A percentile compares a stretch with the other conserved stretches of the same genome.
Evolutionary conservation across 1,140 invertebrate genomes (phyloP).

Genomic region (Halesus radiatus): DNA sequence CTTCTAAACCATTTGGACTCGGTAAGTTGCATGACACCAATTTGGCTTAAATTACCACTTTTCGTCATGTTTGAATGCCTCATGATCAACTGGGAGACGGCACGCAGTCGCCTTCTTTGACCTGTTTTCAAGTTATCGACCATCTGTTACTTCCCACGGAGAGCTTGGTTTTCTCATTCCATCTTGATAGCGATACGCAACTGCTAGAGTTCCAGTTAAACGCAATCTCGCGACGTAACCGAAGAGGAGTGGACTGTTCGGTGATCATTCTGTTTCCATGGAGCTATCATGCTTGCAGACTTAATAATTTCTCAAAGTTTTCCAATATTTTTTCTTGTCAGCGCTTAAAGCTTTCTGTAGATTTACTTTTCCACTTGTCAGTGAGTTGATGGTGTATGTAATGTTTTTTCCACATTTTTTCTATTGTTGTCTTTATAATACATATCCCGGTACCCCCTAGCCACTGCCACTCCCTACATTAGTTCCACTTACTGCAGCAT

Average conservation of each 20-base stretch:
- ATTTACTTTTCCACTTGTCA: slow-evolving; percentile 51
- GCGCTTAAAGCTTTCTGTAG: slow-evolving; percentile 56
- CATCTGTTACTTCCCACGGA: slow-evolving; percentile 2
- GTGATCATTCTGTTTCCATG: slow-evolving; percentile 49
- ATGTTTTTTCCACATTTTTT: slow-evolving; percentile 49
- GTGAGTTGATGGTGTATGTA: slow-evolving; percentile 46
- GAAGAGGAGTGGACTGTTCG: slow-evolving; percentile 23
- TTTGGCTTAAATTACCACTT: slow-evolving; percentile 24
- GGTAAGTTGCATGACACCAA: slow-evolving; percentile 71
- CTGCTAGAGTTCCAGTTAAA: slow-evolving; percentile 7
- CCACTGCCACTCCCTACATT: slow-evolving; percentile 43
- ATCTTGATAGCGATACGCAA: slow-evolving; percentile 16
- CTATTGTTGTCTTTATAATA: slow-evolving; percentile 38
- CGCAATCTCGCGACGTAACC: neutral
- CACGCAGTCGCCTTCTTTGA: slow-evolving; percentile 38
- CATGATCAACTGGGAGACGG: slow-evolving; percentile 27
- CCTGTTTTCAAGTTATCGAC: slow-evolving; percentile 1
- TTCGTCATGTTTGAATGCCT: neutral
- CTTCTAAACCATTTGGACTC: slow-evolving; percentile 83
- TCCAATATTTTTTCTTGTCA: slow-evolving; percentile 50
- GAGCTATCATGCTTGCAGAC: slow-evolving; percentile 57
- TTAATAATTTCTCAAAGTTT: slow-evolving; percentile 48
- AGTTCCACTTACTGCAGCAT: slow-evolving; percentile 54
- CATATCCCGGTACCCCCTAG: neutral
- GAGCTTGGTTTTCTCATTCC: slow-evolving; percentile 35